A percentile compares a stretch with the other conserved stretches of the same genome.
Evolutionary conservation across 2,888 invertebrate genomes (phyloP).

Genomic region (Anthophora plumipes): DNA sequence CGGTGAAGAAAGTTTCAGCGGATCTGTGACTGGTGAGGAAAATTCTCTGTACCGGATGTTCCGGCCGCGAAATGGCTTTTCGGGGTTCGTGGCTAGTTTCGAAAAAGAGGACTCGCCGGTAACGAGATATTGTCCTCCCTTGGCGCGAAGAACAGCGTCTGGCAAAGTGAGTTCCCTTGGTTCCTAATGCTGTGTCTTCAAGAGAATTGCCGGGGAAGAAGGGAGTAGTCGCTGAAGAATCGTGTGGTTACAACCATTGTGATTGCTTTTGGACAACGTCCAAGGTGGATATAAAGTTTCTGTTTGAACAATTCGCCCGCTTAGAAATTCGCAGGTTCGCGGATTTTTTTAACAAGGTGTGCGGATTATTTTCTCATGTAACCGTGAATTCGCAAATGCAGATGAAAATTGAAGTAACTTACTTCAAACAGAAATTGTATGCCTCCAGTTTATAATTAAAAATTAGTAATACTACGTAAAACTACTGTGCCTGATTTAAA

Average conservation of each 20-base stretch:
- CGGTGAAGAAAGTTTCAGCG: slow-evolving; percentile 57
- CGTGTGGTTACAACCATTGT: slow-evolving; percentile 1
- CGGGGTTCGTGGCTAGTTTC: slow-evolving; percentile 48
- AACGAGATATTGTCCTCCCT: slow-evolving; percentile 67
- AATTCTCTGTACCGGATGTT: slow-evolving; percentile 61
- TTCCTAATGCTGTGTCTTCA: slow-evolving; percentile 39
- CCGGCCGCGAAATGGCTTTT: slow-evolving; percentile 68
- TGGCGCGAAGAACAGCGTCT: slow-evolving; percentile 32
- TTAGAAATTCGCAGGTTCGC: slow-evolving; percentile 4
- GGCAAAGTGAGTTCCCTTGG: slow-evolving; percentile 29
- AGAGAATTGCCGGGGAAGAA: not conserved
- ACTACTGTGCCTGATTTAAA: too few species aligned
- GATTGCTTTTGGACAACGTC: slow-evolving; percentile 11
- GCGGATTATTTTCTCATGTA: not conserved
- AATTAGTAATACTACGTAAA: too few species aligned
- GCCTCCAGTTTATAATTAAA: too few species aligned
- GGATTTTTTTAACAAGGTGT: not conserved
- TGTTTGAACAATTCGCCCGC: not conserved
- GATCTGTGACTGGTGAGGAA: slow-evolving; percentile 27
- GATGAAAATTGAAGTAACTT: not conserved
- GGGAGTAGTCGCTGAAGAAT: not conserved
- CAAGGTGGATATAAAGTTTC: slow-evolving; percentile 3
- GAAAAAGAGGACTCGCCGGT: slow-evolving; percentile 49
- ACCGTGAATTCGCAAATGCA: not conserved
- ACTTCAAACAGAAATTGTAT: too few species aligned